phyloP scores from a whole-genome alignment of 2,888 invertebrate genomes.

The Phyllotreta cruciferae region DNA sequence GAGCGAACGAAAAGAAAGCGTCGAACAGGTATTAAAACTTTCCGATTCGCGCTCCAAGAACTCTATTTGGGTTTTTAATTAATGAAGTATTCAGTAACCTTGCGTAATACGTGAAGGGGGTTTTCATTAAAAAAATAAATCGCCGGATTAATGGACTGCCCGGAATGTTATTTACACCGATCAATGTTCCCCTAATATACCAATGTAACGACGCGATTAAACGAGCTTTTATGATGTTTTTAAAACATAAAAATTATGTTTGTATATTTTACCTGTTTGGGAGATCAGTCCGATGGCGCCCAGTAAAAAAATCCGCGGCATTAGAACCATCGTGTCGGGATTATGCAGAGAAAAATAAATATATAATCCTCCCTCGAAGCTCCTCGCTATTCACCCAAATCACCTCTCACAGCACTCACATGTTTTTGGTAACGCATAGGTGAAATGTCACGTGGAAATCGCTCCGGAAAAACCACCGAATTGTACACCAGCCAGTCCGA shows the following conservation, averaged over 20 bases:
- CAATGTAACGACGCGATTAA: background rate
- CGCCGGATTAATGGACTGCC: no score
- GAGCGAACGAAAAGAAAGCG: no score
- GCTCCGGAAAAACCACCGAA: no score
- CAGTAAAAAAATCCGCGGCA: constrained; percentile 42
- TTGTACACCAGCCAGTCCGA: background rate
- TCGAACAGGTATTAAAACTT: constrained; percentile 20
- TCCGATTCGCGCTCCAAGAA: constrained; percentile 15
- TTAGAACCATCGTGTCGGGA: constrained; percentile 38
- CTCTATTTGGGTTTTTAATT: constrained; percentile 19
- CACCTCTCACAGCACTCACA: constrained; percentile 41
- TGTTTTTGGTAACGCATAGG: constrained; percentile 34
- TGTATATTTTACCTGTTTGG: constrained; percentile 40
- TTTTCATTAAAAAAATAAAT: no score
- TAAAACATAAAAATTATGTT: no score
- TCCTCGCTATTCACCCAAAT: constrained; percentile 39
- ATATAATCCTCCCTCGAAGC: background rate
- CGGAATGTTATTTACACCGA: no score
- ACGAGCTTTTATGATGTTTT: no score
- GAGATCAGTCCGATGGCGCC: constrained; percentile 39
- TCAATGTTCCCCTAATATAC: no score
- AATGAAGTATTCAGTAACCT: constrained; percentile 12
- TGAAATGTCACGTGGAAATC: constrained; percentile 23
- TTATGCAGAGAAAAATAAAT: constrained; percentile 27
- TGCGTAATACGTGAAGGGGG: no score